These are phyloP conservation scores for Rhingia rostrata DNA, from an alignment of 2,888 invertebrate genomes.

Conservation along the genomic window DNA sequence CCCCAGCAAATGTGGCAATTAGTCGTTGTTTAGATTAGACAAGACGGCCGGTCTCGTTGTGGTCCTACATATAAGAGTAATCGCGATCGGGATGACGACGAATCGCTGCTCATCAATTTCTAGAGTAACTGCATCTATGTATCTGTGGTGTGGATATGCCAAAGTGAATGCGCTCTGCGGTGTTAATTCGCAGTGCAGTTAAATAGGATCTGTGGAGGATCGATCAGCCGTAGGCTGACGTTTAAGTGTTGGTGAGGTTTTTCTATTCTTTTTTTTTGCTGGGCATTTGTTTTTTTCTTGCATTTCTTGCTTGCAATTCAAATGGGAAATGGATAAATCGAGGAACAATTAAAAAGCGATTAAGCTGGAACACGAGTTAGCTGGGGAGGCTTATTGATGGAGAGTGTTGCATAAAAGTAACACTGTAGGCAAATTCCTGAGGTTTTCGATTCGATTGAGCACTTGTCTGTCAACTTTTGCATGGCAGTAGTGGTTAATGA, in stretches of 20 bases:
- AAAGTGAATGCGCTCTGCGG: constrained; percentile 38
- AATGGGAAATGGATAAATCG: constrained; percentile 60
- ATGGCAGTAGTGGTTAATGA: constrained; percentile 15
- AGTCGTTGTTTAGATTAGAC: constrained; percentile 75
- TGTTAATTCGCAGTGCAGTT: constrained; percentile 50
- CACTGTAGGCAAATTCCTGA: constrained; percentile 48
- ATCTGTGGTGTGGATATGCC: constrained; percentile 38
- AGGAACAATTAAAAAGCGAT: constrained; percentile 72
- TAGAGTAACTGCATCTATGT: constrained; percentile 47
- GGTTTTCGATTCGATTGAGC: constrained; percentile 31
- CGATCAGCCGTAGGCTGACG: constrained; percentile 64
- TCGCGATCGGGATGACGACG: constrained; percentile 57
- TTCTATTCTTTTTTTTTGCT: constrained; percentile 12
- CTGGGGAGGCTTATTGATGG: neutral
- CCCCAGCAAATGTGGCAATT: constrained; percentile 72
- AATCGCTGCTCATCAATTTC: constrained; percentile 72
- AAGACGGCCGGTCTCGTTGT: constrained; percentile 59
- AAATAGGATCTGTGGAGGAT: constrained; percentile 56
- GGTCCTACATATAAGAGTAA: constrained; percentile 22
- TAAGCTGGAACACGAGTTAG: constrained; percentile 43
- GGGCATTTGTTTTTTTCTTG: too few relatives aligned
- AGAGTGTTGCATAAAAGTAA: constrained; percentile 39
- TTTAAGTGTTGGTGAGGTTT: constrained; percentile 32
- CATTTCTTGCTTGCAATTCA: constrained; percentile 23
- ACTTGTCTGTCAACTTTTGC: constrained; percentile 3